These are phyloP conservation scores for Actinia tenebrosa DNA, from an alignment of 64 coral and sea anemone species.

Conservation along the genomic window DNA sequence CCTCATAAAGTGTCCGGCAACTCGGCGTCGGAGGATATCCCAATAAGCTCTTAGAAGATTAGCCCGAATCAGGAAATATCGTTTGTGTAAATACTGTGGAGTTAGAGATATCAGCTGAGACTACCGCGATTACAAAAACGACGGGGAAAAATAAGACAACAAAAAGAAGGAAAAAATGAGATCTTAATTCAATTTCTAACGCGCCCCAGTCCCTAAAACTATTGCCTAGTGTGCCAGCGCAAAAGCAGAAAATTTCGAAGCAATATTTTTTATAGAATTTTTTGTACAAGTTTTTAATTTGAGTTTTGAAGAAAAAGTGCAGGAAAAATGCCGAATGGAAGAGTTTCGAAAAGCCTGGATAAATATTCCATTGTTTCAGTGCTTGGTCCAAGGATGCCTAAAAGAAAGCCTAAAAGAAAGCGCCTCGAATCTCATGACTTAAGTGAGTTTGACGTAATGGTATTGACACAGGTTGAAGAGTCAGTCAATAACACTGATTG, in stretches of 20 bases:
- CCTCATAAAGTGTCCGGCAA: not conserved
- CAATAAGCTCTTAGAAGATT: not conserved
- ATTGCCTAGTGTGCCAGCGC: no score
- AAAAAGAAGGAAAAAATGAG: no score
- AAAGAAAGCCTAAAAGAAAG: not conserved
- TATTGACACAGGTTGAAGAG: constrained; percentile 1
- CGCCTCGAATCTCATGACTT: not conserved
- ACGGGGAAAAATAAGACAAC: no score
- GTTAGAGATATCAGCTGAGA: no score
- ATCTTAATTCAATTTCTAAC: no score
- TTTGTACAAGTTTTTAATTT: no score
- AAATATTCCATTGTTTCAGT: not conserved
- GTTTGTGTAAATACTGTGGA: not conserved
- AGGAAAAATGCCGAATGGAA: not conserved
- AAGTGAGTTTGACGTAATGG: not conserved
- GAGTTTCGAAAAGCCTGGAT: not conserved
- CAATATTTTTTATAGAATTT: no score
- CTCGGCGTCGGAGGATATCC: not conserved
- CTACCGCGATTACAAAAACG: no score
- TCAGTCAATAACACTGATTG: not conserved
- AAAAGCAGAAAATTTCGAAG: no score
- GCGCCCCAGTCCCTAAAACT: no score
- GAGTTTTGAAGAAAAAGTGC: not conserved
- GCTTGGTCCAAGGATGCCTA: not conserved
- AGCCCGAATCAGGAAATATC: not conserved